Evolutionary conservation across 2,113 vertebrate genomes (phyloP).

Genomic region (Oryzias celebensis): DNA sequence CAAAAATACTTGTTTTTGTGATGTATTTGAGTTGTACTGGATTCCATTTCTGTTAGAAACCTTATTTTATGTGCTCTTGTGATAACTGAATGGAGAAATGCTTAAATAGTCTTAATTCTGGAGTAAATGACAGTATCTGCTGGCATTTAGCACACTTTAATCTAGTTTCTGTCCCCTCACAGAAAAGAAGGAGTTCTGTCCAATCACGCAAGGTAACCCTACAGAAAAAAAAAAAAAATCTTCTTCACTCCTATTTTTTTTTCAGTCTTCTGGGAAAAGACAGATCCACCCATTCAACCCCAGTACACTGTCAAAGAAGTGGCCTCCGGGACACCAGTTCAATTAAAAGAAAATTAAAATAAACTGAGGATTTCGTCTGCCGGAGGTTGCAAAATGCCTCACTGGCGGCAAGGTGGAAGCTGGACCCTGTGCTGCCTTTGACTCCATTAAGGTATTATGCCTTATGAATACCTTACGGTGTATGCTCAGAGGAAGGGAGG

Average conservation of each 20-base stretch:
- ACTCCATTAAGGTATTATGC: slow-evolving; percentile 28
- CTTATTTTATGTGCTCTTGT: background rate
- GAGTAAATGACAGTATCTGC: slow-evolving; percentile 24
- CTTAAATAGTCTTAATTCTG: slow-evolving; percentile 10
- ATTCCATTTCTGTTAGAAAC: no score
- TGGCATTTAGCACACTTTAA: background rate
- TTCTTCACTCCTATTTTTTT: background rate
- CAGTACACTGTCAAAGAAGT: background rate
- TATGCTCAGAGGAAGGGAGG: slow-evolving; percentile 40
- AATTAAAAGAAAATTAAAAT: slow-evolving; percentile 49
- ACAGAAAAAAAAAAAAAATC: background rate
- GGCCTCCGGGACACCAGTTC: slow-evolving; percentile 20
- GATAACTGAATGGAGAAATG: slow-evolving; percentile 21
- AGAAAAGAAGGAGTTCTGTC: slow-evolving; percentile 8
- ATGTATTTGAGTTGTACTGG: no score
- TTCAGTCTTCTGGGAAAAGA: slow-evolving; percentile 4
- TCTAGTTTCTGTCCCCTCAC: slow-evolving; percentile 16
- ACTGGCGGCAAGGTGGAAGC: slow-evolving; percentile 21
- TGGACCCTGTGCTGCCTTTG: slow-evolving; percentile 7
- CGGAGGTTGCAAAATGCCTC: background rate
- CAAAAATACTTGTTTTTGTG: no score
- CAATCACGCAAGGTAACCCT: slow-evolving; percentile 15
- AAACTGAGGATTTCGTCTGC: slow-evolving; percentile 23
- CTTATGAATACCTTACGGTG: slow-evolving; percentile 44
- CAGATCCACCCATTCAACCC: background rate